Evolutionary conservation across 2,113 vertebrate species (phyloP).

Genomic region (Cairina moschata): DNA sequence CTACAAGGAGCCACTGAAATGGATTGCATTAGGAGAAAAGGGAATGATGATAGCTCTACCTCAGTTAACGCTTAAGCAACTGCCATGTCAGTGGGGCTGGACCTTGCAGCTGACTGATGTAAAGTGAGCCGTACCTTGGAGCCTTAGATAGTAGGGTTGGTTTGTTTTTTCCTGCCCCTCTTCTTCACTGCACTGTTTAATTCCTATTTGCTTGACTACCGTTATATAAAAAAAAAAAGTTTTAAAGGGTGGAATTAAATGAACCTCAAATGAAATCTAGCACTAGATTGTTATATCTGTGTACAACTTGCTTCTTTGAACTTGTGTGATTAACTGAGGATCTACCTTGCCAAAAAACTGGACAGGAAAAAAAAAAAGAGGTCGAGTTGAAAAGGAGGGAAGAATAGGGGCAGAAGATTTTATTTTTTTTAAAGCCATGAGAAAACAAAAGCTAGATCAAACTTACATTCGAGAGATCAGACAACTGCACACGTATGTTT

Average conservation of each 20-base stretch:
- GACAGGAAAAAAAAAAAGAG: too few species aligned
- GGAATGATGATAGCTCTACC: conserved; percentile 84
- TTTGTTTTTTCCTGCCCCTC: not conserved
- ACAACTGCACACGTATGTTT: accelerated
- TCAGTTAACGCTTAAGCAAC: conserved; percentile 72
- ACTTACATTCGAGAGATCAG: accelerated
- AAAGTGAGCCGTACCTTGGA: not conserved
- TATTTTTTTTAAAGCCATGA: not conserved
- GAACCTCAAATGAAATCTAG: not conserved
- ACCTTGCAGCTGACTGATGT: conserved; percentile 80
- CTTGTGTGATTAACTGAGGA: not conserved
- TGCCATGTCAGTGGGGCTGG: conserved; percentile 93
- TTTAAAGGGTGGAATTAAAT: not conserved
- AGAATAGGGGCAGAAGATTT: not conserved
- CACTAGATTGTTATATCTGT: not conserved
- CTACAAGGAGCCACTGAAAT: conserved; percentile 77
- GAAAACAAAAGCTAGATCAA: not conserved
- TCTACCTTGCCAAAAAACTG: not conserved
- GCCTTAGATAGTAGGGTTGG: too few species aligned
- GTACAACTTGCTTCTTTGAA: not conserved
- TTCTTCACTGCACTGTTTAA: not conserved
- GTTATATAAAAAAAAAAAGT: not conserved
- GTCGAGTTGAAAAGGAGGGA: not conserved
- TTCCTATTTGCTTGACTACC: not conserved
- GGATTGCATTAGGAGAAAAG: conserved; percentile 74